Conservation (phyloP, 2,113 vertebrate species). For the Takifugu bimaculatus region DNA sequence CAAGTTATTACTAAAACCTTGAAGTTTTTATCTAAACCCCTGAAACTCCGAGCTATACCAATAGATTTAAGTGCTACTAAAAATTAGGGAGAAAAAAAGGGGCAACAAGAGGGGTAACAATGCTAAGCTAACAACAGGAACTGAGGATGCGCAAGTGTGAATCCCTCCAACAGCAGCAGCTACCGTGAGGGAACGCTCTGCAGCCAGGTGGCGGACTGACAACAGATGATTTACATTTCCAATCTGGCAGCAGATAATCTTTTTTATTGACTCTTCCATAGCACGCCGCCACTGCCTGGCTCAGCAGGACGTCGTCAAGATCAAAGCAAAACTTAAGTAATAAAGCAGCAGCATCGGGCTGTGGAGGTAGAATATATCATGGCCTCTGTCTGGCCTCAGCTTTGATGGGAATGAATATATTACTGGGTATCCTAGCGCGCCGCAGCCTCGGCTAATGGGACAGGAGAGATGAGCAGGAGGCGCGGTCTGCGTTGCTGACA, state of each 20-base stretch:
- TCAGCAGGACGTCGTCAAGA: not conserved
- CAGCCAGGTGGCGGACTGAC: not conserved
- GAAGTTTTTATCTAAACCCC: too few species aligned
- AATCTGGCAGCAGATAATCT: slow-evolving; percentile 15
- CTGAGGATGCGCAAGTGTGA: not conserved
- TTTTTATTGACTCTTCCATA: not conserved
- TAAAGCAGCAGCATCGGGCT: slow-evolving; percentile 8
- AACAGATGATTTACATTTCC: slow-evolving; percentile 7
- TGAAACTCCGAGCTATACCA: too few species aligned
- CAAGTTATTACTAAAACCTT: too few species aligned
- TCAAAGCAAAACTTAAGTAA: not conserved
- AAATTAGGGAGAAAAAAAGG: not conserved
- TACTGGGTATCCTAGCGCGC: slow-evolving; percentile 14
- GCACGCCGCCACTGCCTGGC: not conserved
- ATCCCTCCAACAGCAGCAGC: not conserved
- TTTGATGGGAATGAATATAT: slow-evolving; percentile 33
- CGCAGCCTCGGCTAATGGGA: slow-evolving; percentile 35
- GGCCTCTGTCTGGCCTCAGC: slow-evolving; percentile 34
- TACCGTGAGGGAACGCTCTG: not conserved
- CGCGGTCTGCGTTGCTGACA: slow-evolving; percentile 20
- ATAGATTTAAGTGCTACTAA: not conserved
- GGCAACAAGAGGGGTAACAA: too few species aligned
- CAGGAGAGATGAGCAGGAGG: slow-evolving; percentile 37
- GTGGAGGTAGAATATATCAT: slow-evolving; percentile 25
- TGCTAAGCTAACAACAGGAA: not conserved